A percentile compares a stretch with the other conserved stretches of the same genome.
These are phyloP conservation scores for Notiomystis cincta DNA, from an alignment of 2,113 vertebrate species.

Conservation along the genomic window DNA sequence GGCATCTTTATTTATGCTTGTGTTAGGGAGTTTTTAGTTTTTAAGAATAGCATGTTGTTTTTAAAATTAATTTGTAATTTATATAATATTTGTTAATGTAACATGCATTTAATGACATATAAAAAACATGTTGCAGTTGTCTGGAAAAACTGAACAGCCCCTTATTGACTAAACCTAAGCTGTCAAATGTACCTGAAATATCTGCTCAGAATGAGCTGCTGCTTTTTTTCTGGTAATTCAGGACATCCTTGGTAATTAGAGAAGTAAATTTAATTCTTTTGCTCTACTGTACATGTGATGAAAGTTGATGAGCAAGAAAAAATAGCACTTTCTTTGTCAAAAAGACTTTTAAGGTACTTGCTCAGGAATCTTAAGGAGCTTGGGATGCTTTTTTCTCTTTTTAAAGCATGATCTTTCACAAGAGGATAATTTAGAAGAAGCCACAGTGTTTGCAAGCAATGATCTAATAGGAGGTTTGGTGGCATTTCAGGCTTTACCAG, in stretches of 20 bases:
- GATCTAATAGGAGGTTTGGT: not conserved
- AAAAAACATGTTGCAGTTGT: not conserved
- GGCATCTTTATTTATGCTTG: not conserved
- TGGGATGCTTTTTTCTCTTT: not conserved
- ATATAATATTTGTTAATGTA: not conserved
- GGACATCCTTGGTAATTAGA: not conserved
- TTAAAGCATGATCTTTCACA: not conserved
- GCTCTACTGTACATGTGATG: not conserved
- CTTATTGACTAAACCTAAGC: not conserved
- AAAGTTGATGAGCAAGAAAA: conserved; percentile 15
- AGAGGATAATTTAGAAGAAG: not conserved
- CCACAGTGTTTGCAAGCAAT: not conserved
- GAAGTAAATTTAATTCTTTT: conserved; percentile 23
- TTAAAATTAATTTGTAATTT: not conserved
- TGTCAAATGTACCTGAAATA: not conserved
- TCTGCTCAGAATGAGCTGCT: not conserved
- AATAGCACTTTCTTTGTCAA: not conserved
- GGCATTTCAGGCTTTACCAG: not conserved
- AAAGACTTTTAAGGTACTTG: conserved; percentile 11
- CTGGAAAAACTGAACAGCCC: not conserved
- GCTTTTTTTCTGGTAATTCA: not conserved
- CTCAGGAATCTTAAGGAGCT: not conserved
- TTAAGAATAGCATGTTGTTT: not conserved
- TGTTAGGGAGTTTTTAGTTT: not conserved
- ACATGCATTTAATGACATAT: not conserved